Base-by-base conservation (phyloP, 2,797 vertebrate genomes). In the Gadopsis marmoratus region DNA sequence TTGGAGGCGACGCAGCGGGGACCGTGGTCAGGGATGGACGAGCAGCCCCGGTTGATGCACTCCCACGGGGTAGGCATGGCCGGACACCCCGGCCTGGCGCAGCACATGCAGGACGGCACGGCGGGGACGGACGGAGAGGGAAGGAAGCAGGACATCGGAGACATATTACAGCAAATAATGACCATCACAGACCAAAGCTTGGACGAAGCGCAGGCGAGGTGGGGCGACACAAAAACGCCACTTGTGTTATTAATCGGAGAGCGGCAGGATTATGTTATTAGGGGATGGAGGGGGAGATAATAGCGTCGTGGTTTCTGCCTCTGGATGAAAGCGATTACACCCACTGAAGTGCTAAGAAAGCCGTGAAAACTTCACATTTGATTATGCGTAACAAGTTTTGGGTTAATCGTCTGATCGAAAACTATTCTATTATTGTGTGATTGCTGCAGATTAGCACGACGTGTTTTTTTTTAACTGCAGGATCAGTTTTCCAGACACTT, bases 141-240 rank as follows among this genome's bases (percentile, higher is more conserved):
- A 84, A 95, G 97, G 67, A 99, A 99, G 94, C 98, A 99, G 96
- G 98, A 99, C 97, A 99, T 99, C 91, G 98, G 98, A 95, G 98
- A 99, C 97, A 99, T 99, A 94, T 96, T 99, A 94, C 98, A 99
- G 95, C 98, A 99, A 93, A 99, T 99, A 79, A 99, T 99, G 98
- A 99, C 98, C 96, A 99, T 99, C 95, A 99, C 98, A 88, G 98
- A 99, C 94, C 98, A 99, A 96, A 99, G 97, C 96, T 95, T 99
- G 94, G 98, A 99, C 87, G 98, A 99, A 89, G 98, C 97, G 75
- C 98, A 99, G 95, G 97, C 98, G 95, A 98, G 97, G 98, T 99
- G 95, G 95, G 94, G 61, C 68, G 31, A 3, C 50, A 35, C 35
- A 54, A 31, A 7, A 33, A 19, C 73, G 50, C 68, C 74, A 88